phyloP scores from a whole-genome alignment of 2,888 invertebrate genomes.

The Drosophila pseudotalamancana region DNA sequence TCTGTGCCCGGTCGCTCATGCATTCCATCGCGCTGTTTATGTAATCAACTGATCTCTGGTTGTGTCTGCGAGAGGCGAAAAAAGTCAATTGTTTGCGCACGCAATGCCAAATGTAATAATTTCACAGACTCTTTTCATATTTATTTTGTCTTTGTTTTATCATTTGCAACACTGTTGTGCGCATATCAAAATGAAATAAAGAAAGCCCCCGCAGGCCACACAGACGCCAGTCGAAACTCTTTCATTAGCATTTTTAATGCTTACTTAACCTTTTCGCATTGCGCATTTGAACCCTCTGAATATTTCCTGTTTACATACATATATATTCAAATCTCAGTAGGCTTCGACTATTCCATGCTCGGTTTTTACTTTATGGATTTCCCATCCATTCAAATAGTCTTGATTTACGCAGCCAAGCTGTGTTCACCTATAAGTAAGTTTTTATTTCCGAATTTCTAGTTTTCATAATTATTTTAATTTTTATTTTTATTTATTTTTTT shows the following conservation, averaged over 20 bases:
- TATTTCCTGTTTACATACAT: constrained; percentile 46
- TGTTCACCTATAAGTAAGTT: constrained; percentile 31
- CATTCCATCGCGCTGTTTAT: constrained; percentile 46
- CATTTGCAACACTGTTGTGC: constrained; percentile 32
- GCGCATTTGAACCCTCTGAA: constrained; percentile 49
- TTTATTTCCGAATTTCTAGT: not conserved
- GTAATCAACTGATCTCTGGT: constrained; percentile 45
- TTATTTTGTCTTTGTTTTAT: constrained; percentile 39
- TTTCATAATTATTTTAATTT: not conserved
- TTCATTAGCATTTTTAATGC: constrained; percentile 70
- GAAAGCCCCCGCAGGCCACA: constrained; percentile 25
- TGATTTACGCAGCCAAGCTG: constrained; percentile 6
- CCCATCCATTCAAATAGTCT: not conserved
- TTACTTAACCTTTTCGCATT: constrained; percentile 55
- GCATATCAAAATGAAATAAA: constrained; percentile 36
- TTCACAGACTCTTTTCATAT: constrained; percentile 50
- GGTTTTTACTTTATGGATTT: not conserved
- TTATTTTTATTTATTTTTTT: not conserved
- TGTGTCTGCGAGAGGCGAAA: constrained; percentile 38
- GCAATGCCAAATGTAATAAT: constrained; percentile 62
- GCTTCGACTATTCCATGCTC: constrained; percentile 13
- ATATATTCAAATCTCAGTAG: constrained; percentile 34
- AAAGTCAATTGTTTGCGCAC: constrained; percentile 68
- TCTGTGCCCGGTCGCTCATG: constrained; percentile 24
- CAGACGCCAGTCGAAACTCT: constrained; percentile 24